A percentile compares a stretch with the other conserved stretches of the same genome.
Conservation (phyloP, 2,113 vertebrate genomes). For the Psettodes erumei region DNA sequence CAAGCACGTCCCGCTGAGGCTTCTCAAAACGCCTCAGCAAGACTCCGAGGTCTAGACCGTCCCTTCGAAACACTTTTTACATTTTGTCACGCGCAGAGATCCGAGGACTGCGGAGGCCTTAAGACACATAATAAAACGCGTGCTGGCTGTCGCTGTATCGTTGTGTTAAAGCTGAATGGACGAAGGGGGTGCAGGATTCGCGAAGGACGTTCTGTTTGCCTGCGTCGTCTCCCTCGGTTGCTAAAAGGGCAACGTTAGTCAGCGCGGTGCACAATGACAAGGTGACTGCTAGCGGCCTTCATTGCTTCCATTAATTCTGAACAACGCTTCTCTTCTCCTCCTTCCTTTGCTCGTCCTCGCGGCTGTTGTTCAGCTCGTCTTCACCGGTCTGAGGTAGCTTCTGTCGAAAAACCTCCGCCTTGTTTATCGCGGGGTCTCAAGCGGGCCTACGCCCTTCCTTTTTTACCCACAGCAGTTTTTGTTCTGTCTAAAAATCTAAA, state of each 20-base stretch:
- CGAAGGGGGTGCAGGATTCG: background rate
- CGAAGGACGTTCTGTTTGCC: slow-evolving; percentile 59
- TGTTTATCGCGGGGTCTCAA: background rate
- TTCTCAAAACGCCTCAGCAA: slow-evolving; percentile 3
- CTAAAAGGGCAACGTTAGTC: slow-evolving; percentile 48
- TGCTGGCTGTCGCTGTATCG: slow-evolving; percentile 18
- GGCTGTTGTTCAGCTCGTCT: slow-evolving; percentile 25
- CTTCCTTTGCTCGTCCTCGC: background rate
- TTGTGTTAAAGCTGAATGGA: slow-evolving; percentile 13
- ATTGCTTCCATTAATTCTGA: slow-evolving; percentile 22
- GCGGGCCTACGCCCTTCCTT: background rate
- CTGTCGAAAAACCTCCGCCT: background rate
- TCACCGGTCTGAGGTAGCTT: slow-evolving; percentile 10
- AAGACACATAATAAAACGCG: background rate
- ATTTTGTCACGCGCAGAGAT: background rate
- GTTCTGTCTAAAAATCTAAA: slow-evolving; percentile 16
- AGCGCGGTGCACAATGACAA: slow-evolving; percentile 60
- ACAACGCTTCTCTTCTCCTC: background rate
- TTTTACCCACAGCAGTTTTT: slow-evolving; percentile 14
- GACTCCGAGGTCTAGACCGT: slow-evolving; percentile 7
- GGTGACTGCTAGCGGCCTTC: slow-evolving; percentile 53
- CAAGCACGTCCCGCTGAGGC: slow-evolving; percentile 6
- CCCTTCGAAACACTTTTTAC: background rate
- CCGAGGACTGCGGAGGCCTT: background rate
- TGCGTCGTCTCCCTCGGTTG: slow-evolving; percentile 2